A percentile compares a stretch with the other conserved stretches of the same genome.
phyloP scores from a whole-genome alignment of 2,888 invertebrate species.

The Drosophila niveifrons region DNA sequence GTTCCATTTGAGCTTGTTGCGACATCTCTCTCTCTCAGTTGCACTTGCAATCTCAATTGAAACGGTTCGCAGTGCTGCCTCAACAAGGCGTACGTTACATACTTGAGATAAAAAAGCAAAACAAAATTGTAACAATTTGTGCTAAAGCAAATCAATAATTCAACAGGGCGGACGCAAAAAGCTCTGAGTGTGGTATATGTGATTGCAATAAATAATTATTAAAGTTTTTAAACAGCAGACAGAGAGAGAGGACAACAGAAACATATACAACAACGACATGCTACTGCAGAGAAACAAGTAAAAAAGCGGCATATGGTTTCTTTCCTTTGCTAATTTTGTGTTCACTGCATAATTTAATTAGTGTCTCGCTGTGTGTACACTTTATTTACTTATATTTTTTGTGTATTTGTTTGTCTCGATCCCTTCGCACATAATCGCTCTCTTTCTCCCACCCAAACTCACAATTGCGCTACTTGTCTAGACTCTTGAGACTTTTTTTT shows the following conservation, averaged over 20 bases:
- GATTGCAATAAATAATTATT: constrained; percentile 49
- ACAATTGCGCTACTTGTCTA: constrained; percentile 18
- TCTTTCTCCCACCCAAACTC: constrained; percentile 8
- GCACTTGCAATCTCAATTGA: constrained; percentile 39
- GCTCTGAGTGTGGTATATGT: constrained; percentile 52
- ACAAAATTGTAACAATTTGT: constrained; percentile 23
- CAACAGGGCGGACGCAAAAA: constrained; percentile 31
- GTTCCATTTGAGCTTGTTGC: constrained; percentile 3
- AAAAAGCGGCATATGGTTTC: constrained; percentile 69
- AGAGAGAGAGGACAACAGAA: constrained; percentile 43
- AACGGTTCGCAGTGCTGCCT: constrained; percentile 20
- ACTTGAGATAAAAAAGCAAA: neutral
- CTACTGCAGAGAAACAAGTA: constrained; percentile 82
- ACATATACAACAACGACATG: constrained; percentile 57
- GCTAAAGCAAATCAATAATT: constrained; percentile 52
- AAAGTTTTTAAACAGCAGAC: constrained; percentile 42
- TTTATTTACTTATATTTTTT: neutral
- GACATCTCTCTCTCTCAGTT: constrained; percentile 32
- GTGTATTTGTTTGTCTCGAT: constrained; percentile 20
- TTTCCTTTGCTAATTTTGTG: constrained; percentile 48
- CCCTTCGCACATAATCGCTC: constrained; percentile 6
- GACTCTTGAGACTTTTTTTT: constrained; percentile 27
- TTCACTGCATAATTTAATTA: constrained; percentile 67
- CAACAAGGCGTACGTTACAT: neutral
- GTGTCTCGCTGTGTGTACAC: constrained; percentile 45